Evolutionary conservation across 2,797 vertebrate genomes (phyloP), one percentile per base, ranked within the genome.

Genomic region (Paedocypris micromegethes): DNA sequence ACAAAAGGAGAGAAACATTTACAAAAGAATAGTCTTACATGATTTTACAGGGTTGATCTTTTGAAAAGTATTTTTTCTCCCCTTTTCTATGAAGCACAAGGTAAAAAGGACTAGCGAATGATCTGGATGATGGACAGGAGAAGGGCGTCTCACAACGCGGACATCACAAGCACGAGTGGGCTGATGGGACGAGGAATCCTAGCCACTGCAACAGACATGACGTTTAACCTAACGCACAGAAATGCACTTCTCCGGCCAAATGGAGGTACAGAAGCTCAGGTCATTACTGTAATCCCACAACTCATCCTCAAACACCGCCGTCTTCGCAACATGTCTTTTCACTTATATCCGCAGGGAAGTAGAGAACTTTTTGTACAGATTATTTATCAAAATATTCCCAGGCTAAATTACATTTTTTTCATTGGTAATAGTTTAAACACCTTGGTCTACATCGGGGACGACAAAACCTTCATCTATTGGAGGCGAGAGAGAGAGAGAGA

Each of bases 1-100:
- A 87, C 79, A 78, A 87, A 89, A 84, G 85, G 51, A 74, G 67
- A 80, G 76, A 84, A 83, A 87, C 77, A 58, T 63, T 86, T 72
- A 75, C 85, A 86, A 87, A 89, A 86, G 87, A 88, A 88, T 88
- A 84, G 87, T 88, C 77, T 77, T 80, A 86, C 81, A 86, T 78
- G 66, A 85, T 76, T 88, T 85, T 87, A 88, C 85, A 88, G 82
- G 83, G 74, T 86, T 71, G 63, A 66, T 74, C 75, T 78, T 74
- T 83, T 83, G 80, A 76, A 83, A 88, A 86, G 79, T 81, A 83
- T 81, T 64, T 79, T 65, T 79, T 70, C 78, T 64, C 49, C 45
- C 41, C 52, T 80, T 77, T 78, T 78, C 81, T 82, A 80, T 79
- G 79, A 75, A 73, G 75, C 68, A 73, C 59, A 64, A 84, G 81